These are phyloP conservation scores for Platysteira castanea DNA, from an alignment of 2,113 vertebrate species.

Conservation along the genomic window DNA sequence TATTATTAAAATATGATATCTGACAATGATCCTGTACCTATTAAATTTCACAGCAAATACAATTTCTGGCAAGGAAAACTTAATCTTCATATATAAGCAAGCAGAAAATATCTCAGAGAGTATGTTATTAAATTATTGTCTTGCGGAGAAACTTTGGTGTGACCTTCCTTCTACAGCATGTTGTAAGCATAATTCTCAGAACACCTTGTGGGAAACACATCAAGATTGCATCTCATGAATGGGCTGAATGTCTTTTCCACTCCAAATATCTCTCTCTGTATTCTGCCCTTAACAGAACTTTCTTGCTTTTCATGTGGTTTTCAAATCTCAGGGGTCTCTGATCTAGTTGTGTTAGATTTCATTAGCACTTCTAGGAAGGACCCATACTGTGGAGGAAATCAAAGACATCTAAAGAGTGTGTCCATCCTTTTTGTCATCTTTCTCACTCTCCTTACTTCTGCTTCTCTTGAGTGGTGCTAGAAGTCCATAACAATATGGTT, in stretches of 20 bases:
- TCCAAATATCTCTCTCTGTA: background rate
- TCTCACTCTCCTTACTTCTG: background rate
- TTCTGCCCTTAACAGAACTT: background rate
- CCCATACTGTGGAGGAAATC: background rate
- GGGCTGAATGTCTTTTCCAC: background rate
- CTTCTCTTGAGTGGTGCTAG: background rate
- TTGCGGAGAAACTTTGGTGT: background rate
- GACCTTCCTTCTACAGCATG: background rate
- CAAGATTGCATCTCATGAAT: background rate
- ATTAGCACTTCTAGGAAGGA: background rate
- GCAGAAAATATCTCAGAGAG: background rate
- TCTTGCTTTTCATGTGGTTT: background rate
- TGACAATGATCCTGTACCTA: background rate
- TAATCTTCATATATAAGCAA: background rate
- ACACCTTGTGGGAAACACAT: background rate
- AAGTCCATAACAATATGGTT: background rate
- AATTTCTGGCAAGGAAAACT: background rate
- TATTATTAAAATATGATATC: background rate
- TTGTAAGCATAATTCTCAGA: background rate
- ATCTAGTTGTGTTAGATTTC: background rate
- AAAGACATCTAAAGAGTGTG: background rate
- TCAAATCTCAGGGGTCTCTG: background rate
- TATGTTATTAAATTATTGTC: background rate
- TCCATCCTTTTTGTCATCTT: background rate
- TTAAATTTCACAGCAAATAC: background rate